Evolutionary conservation across 2,888 invertebrate genomes (phyloP), one percentile per base, ranked within the genome.

Genomic region (Lacanobia wlatinum): DNA sequence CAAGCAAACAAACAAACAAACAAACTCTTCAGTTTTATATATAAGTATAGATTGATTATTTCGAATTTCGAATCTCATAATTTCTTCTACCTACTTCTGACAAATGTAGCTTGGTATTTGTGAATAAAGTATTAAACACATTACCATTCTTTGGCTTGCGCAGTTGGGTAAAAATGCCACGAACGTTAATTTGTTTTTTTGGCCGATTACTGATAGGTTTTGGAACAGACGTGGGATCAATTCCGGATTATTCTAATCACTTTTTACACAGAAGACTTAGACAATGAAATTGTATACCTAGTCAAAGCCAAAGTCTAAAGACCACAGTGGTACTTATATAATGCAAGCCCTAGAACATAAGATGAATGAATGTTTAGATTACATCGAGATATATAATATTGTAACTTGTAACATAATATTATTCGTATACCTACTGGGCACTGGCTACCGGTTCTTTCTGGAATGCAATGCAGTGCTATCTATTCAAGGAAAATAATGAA

Each of bases 401-500:
- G 43, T 69, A 52, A 55, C 34, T 48, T 82, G 61, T 46, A 82
- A 82, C 53, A 65, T 78, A 67, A 73, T 70, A 62, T 52, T 55
- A 40, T 62, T 28, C 56, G 52, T 71, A 56, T 40, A 21, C n/a
- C n/a, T n/a, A n/a, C 38, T 18, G 18, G 64, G 59, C 67, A 74
- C 48, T 21, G 62, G 50, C 55, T 38, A 56, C 67, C 52, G 70
- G 76, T 82, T 70, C 53, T 78, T 73, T 82, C 76, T 76, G 75
- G 74, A 84, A 76, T 77, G 70, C 56, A 76, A 76, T 65, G 77
- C 64, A 80, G 70, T 82, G 69, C 78, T 83, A 87, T 85, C 88
- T 77, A 73, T 87, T 87, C 88, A 79, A 81, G 83, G 87, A 87
- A 87, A 87, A 82, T 69, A 68, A 75, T 76, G 78, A 85, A 77